Conservation (phyloP, 2,113 vertebrate genomes). For the Oenanthe melanoleuca region DNA sequence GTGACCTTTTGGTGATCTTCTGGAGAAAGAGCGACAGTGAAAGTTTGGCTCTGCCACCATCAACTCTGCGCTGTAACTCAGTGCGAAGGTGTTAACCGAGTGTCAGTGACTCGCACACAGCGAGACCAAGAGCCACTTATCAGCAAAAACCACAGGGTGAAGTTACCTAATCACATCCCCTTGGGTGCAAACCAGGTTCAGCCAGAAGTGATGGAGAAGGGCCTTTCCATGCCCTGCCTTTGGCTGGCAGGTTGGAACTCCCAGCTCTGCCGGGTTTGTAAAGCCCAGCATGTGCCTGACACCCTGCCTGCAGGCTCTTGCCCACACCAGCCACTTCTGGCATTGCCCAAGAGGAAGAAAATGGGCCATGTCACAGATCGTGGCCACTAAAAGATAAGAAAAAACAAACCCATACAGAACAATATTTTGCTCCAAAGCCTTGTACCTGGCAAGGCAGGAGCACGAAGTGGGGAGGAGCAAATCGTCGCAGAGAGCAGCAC, state of each 20-base stretch:
- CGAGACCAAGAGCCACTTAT: background rate
- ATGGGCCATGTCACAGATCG: background rate
- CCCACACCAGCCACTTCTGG: background rate
- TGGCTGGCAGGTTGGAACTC: background rate
- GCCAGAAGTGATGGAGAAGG: background rate
- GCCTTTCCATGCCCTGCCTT: background rate
- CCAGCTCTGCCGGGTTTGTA: accelerated
- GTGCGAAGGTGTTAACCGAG: background rate
- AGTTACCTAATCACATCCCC: background rate
- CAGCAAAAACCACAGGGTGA: background rate
- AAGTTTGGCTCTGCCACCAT: background rate
- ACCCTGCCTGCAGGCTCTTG: background rate
- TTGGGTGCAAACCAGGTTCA: background rate
- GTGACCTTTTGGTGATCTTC: conserved; percentile 5
- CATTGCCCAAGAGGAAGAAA: background rate
- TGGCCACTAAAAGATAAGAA: background rate
- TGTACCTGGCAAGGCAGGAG: background rate
- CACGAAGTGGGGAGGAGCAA: background rate
- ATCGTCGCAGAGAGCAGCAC: accelerated
- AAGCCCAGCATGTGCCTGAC: background rate
- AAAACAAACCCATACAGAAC: background rate
- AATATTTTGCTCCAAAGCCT: background rate
- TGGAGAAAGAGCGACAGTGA: background rate
- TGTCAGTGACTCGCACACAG: background rate
- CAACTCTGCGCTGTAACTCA: background rate